Evolutionary conservation across 2,797 vertebrate genomes (phyloP).

Genomic region (Sebastes cheni): DNA sequence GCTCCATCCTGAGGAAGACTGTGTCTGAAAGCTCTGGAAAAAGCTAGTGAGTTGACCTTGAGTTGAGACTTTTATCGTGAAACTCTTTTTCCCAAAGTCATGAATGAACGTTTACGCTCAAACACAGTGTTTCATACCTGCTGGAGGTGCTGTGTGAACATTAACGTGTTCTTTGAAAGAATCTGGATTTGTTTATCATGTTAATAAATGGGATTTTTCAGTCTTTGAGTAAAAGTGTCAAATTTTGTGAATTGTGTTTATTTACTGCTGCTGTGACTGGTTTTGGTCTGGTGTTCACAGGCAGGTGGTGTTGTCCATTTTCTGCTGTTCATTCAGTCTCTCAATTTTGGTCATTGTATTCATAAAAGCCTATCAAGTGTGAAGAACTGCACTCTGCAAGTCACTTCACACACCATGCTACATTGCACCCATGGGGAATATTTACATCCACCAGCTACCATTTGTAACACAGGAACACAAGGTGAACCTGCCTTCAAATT

Average conservation of each 20-base stretch:
- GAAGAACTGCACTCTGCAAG: neutral
- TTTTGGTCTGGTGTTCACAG: neutral
- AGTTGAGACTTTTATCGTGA: neutral
- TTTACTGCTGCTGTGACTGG: neutral
- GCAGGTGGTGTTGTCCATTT: neutral
- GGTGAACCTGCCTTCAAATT: conserved; percentile 2
- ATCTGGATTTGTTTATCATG: neutral
- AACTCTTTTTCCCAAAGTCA: neutral
- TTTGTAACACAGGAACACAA: neutral
- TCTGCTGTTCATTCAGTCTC: neutral
- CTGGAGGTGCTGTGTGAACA: neutral
- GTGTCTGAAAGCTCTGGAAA: neutral
- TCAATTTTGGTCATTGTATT: neutral
- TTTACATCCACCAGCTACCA: neutral
- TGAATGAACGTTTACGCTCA: neutral
- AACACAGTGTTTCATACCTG: neutral
- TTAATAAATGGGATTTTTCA: neutral
- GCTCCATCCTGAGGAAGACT: neutral
- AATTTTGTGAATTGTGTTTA: neutral
- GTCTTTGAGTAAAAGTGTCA: neutral
- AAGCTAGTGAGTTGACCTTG: neutral
- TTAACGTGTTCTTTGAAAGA: neutral
- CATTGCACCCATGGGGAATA: neutral
- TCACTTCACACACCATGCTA: neutral
- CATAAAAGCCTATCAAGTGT: neutral